Conservation (phyloP, 2,113 vertebrate genomes). For the Callipepla squamata region DNA sequence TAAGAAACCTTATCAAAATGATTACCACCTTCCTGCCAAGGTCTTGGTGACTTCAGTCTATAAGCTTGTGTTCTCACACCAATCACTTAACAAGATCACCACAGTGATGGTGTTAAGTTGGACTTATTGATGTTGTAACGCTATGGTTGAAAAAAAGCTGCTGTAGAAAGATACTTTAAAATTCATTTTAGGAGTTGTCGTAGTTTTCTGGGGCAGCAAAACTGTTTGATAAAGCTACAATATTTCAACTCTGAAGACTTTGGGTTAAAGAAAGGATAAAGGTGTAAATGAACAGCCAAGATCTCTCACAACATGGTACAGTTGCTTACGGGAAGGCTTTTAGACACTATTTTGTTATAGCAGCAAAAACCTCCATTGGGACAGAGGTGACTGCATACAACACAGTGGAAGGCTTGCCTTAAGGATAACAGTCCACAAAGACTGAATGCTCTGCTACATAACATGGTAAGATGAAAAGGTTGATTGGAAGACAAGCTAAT, state of each 20-base stretch:
- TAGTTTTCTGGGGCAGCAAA: too few species aligned
- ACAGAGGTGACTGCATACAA: background rate
- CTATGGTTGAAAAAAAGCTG: too few species aligned
- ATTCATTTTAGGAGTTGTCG: too few species aligned
- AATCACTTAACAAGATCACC: too few species aligned
- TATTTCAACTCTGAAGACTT: background rate
- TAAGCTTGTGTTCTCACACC: too few species aligned
- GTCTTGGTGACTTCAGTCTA: too few species aligned
- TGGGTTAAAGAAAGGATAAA: background rate
- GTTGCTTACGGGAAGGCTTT: background rate
- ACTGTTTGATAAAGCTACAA: background rate
- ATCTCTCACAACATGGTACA: background rate
- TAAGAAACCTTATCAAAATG: too few species aligned
- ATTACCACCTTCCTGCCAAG: too few species aligned
- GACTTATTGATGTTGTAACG: too few species aligned
- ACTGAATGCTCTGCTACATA: background rate
- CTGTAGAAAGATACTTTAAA: too few species aligned
- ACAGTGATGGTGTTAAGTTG: too few species aligned
- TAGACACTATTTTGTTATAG: background rate
- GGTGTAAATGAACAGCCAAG: background rate
- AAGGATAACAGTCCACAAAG: background rate
- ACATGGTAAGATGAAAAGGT: background rate
- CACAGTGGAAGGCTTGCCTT: rapidly evolving
- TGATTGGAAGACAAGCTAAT: background rate
- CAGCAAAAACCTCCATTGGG: background rate